Evolutionary conservation across 1,140 invertebrate genomes (phyloP).

Genomic region (Zaprionus africanus): DNA sequence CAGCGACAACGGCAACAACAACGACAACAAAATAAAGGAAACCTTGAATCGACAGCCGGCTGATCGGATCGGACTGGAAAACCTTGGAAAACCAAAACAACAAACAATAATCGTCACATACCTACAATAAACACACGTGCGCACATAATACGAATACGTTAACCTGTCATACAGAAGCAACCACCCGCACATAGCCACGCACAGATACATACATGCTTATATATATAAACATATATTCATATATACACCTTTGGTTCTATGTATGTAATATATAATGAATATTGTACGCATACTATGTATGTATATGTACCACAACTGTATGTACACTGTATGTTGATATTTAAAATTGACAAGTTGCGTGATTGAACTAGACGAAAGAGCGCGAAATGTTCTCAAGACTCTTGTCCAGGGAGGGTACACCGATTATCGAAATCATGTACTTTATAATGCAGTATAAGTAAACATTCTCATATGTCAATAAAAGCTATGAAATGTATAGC

Average conservation of each 20-base stretch:
- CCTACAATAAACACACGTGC: conserved; percentile 9
- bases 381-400: neutral
- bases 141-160: neutral
- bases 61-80: conserved; percentile 75
- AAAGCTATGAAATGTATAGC: too few relatives aligned
- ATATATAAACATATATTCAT: neutral
- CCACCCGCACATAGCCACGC: neutral
- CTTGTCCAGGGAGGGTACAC: neutral
- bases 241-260: neutral
- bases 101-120: conserved; percentile 40
- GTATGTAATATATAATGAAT: too few relatives aligned
- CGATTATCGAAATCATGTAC: neutral
- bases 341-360: conserved; percentile 1
- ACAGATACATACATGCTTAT: neutral
- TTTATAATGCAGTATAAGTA: too few relatives aligned
- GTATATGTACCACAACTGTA: too few relatives aligned
- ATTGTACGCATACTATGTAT: too few relatives aligned
- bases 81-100: conserved; percentile 76
- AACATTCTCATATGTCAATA: too few relatives aligned
- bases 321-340: neutral
- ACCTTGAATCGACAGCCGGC: conserved; percentile 64
- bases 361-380: neutral
- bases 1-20: conserved; percentile 1
- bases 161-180: neutral
- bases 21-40: conserved; percentile 50